phyloP scores from a whole-genome alignment of 1,140 invertebrate genomes.

The Aphaenogaster rudis region DNA sequence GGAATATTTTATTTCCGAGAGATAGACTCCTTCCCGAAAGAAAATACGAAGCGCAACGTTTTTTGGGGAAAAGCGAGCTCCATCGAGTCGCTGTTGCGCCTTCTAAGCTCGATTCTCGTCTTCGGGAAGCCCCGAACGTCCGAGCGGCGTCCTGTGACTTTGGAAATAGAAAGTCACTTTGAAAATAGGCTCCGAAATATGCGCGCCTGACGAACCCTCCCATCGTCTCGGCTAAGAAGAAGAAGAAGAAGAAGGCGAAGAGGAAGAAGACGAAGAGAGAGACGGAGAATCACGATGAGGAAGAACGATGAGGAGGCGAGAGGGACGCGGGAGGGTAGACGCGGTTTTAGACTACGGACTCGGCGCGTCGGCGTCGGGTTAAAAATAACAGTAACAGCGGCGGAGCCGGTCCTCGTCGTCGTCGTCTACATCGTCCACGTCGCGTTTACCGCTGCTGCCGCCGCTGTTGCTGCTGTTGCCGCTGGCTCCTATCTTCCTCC shows the following conservation, averaged over 20 bases:
- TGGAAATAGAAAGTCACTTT: conserved; percentile 83
- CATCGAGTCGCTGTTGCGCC: neutral
- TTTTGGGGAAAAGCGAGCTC: neutral
- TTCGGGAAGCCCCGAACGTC: conserved; percentile 31
- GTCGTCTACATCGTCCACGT: conserved; percentile 65
- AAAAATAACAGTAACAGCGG: conserved; percentile 86
- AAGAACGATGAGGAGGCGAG: neutral
- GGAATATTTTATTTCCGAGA: conserved; percentile 31
- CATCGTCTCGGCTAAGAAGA: conserved; percentile 63
- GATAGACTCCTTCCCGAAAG: neutral
- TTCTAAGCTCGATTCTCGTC: conserved; percentile 24
- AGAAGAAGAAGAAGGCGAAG: conserved; percentile 69
- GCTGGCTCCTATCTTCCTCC: conserved; percentile 54
- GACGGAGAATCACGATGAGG: conserved; percentile 50
- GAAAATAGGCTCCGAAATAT: conserved; percentile 83
- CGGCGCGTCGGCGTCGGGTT: conserved; percentile 86
- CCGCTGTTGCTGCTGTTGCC: conserved; percentile 3
- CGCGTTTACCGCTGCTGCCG: conserved; percentile 44
- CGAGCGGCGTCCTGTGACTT: conserved; percentile 66
- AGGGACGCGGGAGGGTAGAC: conserved; percentile 15
- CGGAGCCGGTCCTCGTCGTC: conserved; percentile 67
- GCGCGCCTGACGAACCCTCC: conserved; percentile 72
- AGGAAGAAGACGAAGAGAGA: conserved; percentile 19
- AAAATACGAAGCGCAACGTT: neutral
- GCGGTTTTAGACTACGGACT: conserved; percentile 86